Conservation (phyloP, 2,113 vertebrate genomes). For the Morone chrysops region DNA sequence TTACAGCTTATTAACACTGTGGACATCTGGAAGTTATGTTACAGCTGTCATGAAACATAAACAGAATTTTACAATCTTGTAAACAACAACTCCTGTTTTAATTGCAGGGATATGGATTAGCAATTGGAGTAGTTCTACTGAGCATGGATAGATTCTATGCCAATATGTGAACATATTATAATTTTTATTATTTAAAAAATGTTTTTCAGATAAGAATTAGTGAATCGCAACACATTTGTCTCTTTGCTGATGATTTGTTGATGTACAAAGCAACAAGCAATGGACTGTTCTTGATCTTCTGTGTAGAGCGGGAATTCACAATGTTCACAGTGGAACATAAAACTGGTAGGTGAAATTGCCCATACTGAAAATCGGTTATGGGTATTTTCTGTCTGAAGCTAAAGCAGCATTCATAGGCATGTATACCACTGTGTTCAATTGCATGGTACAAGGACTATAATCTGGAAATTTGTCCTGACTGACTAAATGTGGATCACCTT, state of each 20-base stretch:
- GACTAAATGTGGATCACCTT: background rate
- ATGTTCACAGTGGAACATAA: constrained; percentile 28
- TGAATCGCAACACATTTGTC: constrained; percentile 11
- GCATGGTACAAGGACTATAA: background rate
- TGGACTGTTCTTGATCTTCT: background rate
- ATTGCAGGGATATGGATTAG: background rate
- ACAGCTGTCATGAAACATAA: background rate
- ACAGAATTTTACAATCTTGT: background rate
- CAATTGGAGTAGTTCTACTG: background rate
- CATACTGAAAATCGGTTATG: constrained; percentile 8
- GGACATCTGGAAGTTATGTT: background rate
- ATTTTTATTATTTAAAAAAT: background rate
- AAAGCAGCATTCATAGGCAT: background rate
- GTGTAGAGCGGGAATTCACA: constrained; percentile 20
- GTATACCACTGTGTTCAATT: background rate
- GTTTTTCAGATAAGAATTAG: constrained; percentile 13
- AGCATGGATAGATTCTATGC: background rate
- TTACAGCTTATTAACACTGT: background rate
- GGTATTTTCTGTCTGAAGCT: background rate
- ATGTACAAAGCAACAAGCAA: constrained; percentile 5
- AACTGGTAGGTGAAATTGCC: constrained; percentile 1
- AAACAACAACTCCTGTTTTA: background rate
- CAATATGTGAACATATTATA: background rate
- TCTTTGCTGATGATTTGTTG: constrained; percentile 21
- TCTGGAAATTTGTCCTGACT: background rate